Conservation (phyloP, 2,797 vertebrate genomes). For the Pseudotriccus pelzelni region DNA sequence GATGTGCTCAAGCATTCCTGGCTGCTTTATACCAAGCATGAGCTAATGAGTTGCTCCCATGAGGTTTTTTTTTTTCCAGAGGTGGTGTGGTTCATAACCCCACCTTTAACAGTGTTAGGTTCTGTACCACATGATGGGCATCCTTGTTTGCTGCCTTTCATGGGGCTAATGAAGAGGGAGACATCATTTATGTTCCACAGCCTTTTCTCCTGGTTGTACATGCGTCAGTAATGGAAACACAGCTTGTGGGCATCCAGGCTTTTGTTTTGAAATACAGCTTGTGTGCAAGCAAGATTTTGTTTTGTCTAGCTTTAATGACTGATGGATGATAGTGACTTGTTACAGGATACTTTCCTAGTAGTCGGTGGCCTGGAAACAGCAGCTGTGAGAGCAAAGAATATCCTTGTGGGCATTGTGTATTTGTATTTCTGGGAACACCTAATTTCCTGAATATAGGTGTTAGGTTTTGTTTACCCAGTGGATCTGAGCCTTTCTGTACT, state of each 20-base stretch:
- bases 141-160: neutral
- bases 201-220: neutral
- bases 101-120: neutral
- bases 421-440: neutral
- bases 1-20: neutral
- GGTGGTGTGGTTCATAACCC: neutral
- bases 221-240: neutral
- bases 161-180: neutral
- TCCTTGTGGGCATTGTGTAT: neutral
- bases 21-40: neutral
- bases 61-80: neutral
- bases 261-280: neutral
- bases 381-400: neutral
- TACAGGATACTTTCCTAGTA: neutral
- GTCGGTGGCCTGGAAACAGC: neutral
- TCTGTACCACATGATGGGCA: rapidly evolving
- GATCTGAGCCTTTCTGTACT: neutral
- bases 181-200: neutral
- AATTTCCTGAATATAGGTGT: neutral
- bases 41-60: neutral
- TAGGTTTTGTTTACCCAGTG: neutral
- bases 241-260: neutral
- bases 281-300: neutral
- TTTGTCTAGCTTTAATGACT: neutral
- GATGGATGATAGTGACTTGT: neutral